phyloP scores from a whole-genome alignment of 2,797 vertebrate genomes.

The Anomalospiza imberbis region DNA sequence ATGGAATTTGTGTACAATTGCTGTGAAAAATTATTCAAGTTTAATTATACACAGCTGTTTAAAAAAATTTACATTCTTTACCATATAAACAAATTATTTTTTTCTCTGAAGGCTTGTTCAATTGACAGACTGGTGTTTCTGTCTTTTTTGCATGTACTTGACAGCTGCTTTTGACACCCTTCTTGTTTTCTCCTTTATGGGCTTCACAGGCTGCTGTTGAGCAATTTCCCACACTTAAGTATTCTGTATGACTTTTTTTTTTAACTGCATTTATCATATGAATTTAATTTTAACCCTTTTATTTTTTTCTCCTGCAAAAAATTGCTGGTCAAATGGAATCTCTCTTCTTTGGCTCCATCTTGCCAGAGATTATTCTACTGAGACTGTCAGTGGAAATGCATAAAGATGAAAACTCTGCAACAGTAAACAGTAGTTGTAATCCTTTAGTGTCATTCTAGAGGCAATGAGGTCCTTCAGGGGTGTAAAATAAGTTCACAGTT shows the following conservation, averaged over 20 bases:
- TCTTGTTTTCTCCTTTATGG: not conserved
- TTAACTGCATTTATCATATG: not conserved
- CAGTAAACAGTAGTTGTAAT: not conserved
- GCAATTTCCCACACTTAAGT: not conserved
- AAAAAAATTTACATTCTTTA: not conserved
- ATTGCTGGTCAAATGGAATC: not conserved
- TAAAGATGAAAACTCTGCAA: not conserved
- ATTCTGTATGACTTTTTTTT: too few relatives aligned
- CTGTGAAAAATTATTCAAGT: not conserved
- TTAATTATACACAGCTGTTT: not conserved
- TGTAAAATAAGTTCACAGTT: not conserved
- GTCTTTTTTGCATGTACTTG: not conserved
- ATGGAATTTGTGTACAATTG: not conserved
- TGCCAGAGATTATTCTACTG: not conserved
- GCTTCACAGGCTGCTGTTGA: not conserved
- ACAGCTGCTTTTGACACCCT: not conserved
- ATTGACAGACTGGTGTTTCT: not conserved
- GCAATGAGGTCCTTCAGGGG: not conserved
- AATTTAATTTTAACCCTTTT: not conserved
- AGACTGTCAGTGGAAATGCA: not conserved
- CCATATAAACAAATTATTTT: not conserved
- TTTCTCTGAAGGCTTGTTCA: not conserved
- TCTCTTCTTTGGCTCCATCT: not conserved
- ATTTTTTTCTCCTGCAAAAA: not conserved
- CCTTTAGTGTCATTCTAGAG: not conserved